A percentile compares a stretch with the other conserved stretches of the same genome.
Evolutionary conservation across 2,888 invertebrate genomes (phyloP).

Genomic region (Pollenia labialis): DNA sequence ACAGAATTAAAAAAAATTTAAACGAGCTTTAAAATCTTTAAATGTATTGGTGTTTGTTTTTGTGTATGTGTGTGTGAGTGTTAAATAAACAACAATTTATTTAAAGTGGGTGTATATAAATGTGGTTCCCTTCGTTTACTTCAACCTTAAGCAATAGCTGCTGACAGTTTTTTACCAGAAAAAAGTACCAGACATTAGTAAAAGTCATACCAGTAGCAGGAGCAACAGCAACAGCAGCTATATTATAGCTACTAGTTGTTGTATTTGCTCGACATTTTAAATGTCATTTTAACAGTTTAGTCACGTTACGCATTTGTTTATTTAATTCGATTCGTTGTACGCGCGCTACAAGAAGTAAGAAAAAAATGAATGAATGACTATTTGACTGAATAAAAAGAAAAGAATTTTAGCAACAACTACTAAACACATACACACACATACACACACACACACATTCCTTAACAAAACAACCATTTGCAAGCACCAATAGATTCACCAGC

Average conservation of each 20-base stretch:
- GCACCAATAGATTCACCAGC: neutral
- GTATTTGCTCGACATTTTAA: conserved; percentile 66
- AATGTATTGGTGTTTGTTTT: neutral
- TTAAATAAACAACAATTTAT: conserved; percentile 58
- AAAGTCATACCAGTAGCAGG: conserved; percentile 35
- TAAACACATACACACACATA: neutral
- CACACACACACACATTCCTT: neutral
- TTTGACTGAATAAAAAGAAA: conserved; percentile 24
- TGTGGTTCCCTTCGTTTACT: neutral
- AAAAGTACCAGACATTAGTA: neutral
- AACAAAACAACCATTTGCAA: conserved; percentile 16
- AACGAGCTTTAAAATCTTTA: neutral
- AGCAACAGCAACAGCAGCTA: neutral
- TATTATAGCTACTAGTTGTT: neutral
- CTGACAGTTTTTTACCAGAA: conserved; percentile 1
- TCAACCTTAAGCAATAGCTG: neutral
- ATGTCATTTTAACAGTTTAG: conserved; percentile 80
- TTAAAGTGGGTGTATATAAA: neutral
- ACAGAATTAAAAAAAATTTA: neutral
- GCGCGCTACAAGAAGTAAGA: conserved; percentile 48
- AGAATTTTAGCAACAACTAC: conserved; percentile 36
- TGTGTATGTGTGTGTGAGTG: neutral
- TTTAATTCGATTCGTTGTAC: conserved; percentile 83
- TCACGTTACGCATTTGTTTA: conserved; percentile 84
- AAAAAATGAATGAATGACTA: conserved; percentile 9